Conservation (phyloP, 2,113 vertebrate species). For the Alaudala cheleensis region DNA sequence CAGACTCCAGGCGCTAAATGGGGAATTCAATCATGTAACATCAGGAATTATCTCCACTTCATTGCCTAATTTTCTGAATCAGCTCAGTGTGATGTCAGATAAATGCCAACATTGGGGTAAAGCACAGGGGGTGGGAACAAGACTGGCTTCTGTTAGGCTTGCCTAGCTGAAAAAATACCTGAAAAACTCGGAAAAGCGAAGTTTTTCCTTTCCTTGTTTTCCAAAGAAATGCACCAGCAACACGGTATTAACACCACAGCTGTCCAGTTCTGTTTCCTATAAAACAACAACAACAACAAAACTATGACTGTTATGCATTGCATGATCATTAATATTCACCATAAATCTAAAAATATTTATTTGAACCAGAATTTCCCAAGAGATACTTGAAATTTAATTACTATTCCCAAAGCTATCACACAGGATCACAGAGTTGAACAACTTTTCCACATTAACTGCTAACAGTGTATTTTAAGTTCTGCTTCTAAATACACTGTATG, state of each 20-base stretch:
- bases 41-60: background rate
- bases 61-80: background rate
- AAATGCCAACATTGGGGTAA: background rate
- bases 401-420: background rate
- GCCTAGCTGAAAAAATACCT: constrained; percentile 73
- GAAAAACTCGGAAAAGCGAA: constrained; percentile 87
- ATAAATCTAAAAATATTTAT: background rate
- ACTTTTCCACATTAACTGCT: background rate
- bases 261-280: constrained; percentile 66
- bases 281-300: no score
- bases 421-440: background rate
- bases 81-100: background rate
- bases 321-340: background rate
- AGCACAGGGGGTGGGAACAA: background rate
- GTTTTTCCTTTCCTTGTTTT: constrained; percentile 83
- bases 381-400: background rate
- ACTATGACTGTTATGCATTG: background rate
- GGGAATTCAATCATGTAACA: background rate
- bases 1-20: background rate
- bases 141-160: background rate
- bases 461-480: background rate
- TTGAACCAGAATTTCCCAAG: background rate
- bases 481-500: background rate
- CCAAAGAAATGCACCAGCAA: constrained; percentile 94
- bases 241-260: constrained; percentile 80